Percentiles rank a stretch among this genome's conserved stretches.
Conservation (phyloP, 1,140 invertebrate species). For the Cotesia chilonis region DNA sequence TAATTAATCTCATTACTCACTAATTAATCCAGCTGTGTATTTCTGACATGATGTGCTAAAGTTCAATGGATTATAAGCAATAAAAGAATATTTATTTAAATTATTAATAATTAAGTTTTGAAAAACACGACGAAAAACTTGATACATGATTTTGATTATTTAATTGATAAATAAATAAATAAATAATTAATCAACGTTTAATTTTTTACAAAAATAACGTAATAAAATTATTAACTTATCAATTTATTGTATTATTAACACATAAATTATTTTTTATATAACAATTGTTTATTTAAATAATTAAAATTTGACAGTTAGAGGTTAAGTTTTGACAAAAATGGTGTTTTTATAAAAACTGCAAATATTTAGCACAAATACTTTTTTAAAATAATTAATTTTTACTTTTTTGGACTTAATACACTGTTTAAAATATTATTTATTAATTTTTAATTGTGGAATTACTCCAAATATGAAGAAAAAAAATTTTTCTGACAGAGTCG, state of each 20-base stretch:
- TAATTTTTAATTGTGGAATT: not conserved
- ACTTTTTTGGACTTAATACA: too few species aligned
- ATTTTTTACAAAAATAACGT: not conserved
- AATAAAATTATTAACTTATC: too few species aligned
- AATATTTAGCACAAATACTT: too few species aligned
- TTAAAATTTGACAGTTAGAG: too few species aligned
- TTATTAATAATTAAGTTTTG: constrained; percentile 25
- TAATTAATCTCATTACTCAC: constrained; percentile 42
- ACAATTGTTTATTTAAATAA: constrained; percentile 1
- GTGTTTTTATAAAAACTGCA: too few species aligned
- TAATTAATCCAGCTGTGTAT: constrained; percentile 57
- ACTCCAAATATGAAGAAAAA: not conserved
- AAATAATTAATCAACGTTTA: not conserved
- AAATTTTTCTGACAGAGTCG: not conserved
- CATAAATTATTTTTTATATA: not conserved
- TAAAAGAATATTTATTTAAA: constrained; percentile 20
- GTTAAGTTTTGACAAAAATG: too few species aligned
- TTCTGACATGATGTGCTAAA: constrained; percentile 21
- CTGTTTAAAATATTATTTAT: too few species aligned
- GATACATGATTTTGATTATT: constrained; percentile 28
- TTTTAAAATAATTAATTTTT: too few species aligned
- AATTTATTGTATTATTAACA: not conserved
- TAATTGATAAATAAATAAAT: not conserved
- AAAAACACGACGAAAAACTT: constrained; percentile 35
- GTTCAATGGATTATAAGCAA: constrained; percentile 31